Percentiles rank a stretch among this genome's conserved stretches.
Conservation (phyloP, 2,888 invertebrate genomes). For the Leucophenga montana region DNA sequence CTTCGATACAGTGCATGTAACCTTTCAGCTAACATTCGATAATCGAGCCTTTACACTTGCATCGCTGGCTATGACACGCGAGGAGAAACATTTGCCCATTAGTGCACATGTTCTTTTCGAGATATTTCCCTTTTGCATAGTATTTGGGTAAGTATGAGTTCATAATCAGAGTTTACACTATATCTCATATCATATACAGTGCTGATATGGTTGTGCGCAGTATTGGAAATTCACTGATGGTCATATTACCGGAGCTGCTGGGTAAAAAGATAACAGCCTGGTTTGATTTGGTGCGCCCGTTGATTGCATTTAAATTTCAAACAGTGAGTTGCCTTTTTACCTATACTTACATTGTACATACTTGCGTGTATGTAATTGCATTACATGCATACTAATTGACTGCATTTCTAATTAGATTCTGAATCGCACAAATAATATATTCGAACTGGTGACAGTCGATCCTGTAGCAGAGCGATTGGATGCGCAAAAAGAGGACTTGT, state of each 20-base stretch:
- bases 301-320: slow-evolving; percentile 95
- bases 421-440: slow-evolving; percentile 96
- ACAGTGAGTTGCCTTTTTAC: slow-evolving; percentile 89
- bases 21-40: slow-evolving; percentile 94
- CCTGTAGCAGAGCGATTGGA: slow-evolving; percentile 83
- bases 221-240: slow-evolving; percentile 92
- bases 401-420: slow-evolving; percentile 80
- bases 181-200: slow-evolving; percentile 72
- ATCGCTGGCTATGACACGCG: slow-evolving; percentile 87
- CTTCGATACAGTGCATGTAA: slow-evolving; percentile 93
- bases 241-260: slow-evolving; percentile 88
- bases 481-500: slow-evolving; percentile 73
- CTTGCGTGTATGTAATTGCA: slow-evolving; percentile 36
- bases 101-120: slow-evolving; percentile 93
- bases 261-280: slow-evolving; percentile 93
- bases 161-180: neutral
- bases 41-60: slow-evolving; percentile 92
- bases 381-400: slow-evolving; percentile 14
- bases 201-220: slow-evolving; percentile 91
- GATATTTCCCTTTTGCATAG: slow-evolving; percentile 98
- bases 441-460: slow-evolving; percentile 92
- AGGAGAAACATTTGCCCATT: slow-evolving; percentile 91
- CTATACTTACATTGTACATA: no score
- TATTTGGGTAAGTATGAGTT: slow-evolving; percentile 84
- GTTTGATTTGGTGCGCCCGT: slow-evolving; percentile 92